Evolutionary conservation across 2,797 vertebrate genomes (phyloP).

Genomic region (Steatocranus sp.): DNA sequence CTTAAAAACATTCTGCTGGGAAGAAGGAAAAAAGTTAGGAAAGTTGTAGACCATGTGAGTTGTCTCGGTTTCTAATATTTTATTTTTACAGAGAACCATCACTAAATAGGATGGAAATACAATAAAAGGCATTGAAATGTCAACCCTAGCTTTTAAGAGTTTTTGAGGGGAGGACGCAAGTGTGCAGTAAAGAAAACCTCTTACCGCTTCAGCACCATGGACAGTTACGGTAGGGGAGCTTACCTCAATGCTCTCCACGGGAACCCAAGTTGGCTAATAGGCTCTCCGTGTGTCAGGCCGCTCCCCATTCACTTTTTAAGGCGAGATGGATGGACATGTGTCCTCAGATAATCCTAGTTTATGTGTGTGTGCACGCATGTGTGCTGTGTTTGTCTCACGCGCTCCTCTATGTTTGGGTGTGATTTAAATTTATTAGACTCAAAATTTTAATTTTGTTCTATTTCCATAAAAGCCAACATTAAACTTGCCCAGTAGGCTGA

Average conservation of each 20-base stretch:
- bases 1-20: constrained; percentile 4
- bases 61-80: constrained; percentile 30
- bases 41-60: constrained; percentile 14
- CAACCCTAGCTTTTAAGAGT: constrained; percentile 67
- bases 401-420: background rate
- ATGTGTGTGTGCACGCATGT: background rate
- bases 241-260: constrained; percentile 58
- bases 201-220: constrained; percentile 79
- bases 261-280: constrained; percentile 53
- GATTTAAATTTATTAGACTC: background rate
- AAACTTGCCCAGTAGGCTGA: background rate
- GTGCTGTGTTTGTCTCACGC: background rate
- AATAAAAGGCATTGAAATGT: constrained; percentile 74
- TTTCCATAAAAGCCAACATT: background rate
- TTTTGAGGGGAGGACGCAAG: constrained; percentile 57
- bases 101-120: constrained; percentile 70
- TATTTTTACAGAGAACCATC: constrained; percentile 48
- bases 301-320: constrained; percentile 42
- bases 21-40: background rate
- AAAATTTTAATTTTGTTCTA: background rate
- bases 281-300: constrained; percentile 54
- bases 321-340: constrained; percentile 56
- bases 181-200: constrained; percentile 67
- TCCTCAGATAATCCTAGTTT: constrained; percentile 55
- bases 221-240: constrained; percentile 68